Conservation (phyloP, 2,888 invertebrate genomes). For the Caenorhabditis sp. region DNA sequence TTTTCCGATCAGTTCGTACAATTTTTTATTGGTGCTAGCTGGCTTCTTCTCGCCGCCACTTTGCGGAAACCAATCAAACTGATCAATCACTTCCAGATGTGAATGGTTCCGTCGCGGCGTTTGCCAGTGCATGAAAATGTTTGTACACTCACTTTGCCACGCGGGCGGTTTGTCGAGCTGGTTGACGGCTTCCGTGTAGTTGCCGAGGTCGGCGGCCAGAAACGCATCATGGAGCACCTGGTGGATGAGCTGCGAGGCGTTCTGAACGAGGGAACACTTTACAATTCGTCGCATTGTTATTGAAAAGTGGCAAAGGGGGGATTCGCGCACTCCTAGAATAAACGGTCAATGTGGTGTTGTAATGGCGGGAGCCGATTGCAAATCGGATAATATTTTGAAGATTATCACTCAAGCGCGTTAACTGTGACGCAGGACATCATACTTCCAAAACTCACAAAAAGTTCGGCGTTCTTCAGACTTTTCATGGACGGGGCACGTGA, state of each 20-base stretch:
- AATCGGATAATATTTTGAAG: too few species aligned
- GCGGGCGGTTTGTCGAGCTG: conserved; percentile 64
- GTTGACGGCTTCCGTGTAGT: conserved; percentile 64
- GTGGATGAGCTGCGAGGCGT: conserved; percentile 66
- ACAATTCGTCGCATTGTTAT: conserved; percentile 22
- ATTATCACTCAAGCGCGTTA: too few species aligned
- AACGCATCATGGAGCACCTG: conserved; percentile 70
- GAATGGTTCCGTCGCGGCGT: not conserved
- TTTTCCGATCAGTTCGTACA: conserved; percentile 51
- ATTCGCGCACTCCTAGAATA: conserved; percentile 23
- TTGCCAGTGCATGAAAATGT: conserved; percentile 5
- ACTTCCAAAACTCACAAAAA: conserved; percentile 25
- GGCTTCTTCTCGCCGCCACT: conserved; percentile 6
- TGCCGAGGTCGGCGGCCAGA: conserved; percentile 60
- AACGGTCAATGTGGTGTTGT: too few species aligned
- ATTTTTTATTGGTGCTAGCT: conserved; percentile 26
- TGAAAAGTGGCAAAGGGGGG: not conserved
- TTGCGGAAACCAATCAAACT: conserved; percentile 36
- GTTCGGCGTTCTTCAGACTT: conserved; percentile 12
- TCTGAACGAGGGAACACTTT: conserved; percentile 50
- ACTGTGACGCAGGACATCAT: too few species aligned
- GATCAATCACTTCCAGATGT: conserved; percentile 58
- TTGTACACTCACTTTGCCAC: conserved; percentile 68
- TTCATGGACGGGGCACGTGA: conserved; percentile 4
- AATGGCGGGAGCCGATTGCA: too few species aligned